Conservation (phyloP, 1,140 invertebrate genomes). For the Penaeus indicus region DNA sequence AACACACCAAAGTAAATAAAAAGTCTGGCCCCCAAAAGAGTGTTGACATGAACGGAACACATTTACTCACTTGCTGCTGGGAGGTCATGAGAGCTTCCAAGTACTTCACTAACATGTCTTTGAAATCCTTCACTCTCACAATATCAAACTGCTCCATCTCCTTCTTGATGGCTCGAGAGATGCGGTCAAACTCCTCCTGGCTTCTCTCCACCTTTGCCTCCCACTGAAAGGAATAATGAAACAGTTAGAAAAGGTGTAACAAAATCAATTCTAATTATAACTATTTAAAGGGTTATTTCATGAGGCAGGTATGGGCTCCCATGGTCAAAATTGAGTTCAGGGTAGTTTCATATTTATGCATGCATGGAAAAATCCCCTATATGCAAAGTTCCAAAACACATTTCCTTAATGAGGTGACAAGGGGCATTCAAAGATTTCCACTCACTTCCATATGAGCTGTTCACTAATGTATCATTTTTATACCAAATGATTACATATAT, state of each 20-base stretch:
- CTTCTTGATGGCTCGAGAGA: constrained; percentile 95
- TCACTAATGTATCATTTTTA: too few relatives aligned
- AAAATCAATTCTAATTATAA: background rate
- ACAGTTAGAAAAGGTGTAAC: background rate
- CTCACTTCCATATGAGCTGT: too few relatives aligned
- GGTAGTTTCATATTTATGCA: too few relatives aligned
- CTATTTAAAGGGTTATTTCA: too few relatives aligned
- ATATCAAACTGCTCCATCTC: constrained; percentile 95
- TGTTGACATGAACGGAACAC: background rate
- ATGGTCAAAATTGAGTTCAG: too few relatives aligned
- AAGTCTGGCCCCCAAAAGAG: background rate
- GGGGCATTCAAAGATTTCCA: too few relatives aligned
- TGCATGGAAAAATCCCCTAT: too few relatives aligned
- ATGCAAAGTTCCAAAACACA: too few relatives aligned
- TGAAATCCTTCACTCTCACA: constrained; percentile 90
- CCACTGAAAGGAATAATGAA: constrained; percentile 77
- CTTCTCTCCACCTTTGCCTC: constrained; percentile 95
- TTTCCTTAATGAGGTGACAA: too few relatives aligned
- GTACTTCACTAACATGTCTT: constrained; percentile 89
- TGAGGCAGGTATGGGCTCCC: too few relatives aligned
- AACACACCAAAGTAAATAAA: background rate
- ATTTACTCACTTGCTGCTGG: constrained; percentile 86
- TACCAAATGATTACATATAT: too few relatives aligned
- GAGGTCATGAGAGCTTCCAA: constrained; percentile 94
- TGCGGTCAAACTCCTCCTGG: constrained; percentile 96